phyloP scores from a whole-genome alignment of 37 sponge, comb jelly and placozoan species.

The Haliclona indistincta region DNA sequence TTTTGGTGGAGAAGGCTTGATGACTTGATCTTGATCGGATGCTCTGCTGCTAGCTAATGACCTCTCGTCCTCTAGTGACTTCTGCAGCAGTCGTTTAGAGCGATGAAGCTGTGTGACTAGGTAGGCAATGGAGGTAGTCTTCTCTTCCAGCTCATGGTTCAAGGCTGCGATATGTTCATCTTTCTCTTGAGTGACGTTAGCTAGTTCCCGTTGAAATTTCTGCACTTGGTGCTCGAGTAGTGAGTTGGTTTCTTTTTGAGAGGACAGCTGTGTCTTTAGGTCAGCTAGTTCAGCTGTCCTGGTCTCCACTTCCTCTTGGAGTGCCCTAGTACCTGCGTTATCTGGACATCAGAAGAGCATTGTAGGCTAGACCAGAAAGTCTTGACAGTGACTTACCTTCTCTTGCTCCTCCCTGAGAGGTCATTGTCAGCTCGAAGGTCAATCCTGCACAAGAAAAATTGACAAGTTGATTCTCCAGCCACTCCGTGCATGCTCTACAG shows the following conservation, averaged over 20 bases:
- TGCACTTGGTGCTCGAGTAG: constrained; percentile 46
- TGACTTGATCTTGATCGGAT: neutral
- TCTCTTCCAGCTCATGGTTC: constrained; percentile 41
- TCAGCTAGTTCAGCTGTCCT: constrained; percentile 33
- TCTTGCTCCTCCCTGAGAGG: neutral
- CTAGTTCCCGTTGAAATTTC: neutral
- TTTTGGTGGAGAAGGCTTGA: neutral
- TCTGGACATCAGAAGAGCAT: neutral
- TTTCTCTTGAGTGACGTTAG: constrained; percentile 11
- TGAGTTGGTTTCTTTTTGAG: constrained; percentile 16
- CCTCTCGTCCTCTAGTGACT: constrained; percentile 12
- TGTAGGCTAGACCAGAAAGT: neutral
- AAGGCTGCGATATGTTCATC: constrained; percentile 14
- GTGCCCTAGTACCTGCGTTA: neutral
- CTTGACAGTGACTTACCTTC: neutral
- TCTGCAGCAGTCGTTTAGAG: constrained; percentile 1
- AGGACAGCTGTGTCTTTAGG: constrained; percentile 24
- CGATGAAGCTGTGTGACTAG: constrained; percentile 57
- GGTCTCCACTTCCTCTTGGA: constrained; percentile 37
- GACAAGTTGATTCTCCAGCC: neutral
- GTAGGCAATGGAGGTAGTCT: constrained; percentile 34
- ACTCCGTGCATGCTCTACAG: neutral
- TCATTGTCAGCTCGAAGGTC: constrained; percentile 74
- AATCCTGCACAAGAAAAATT: constrained; percentile 29
- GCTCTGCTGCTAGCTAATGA: neutral